These are phyloP conservation scores for Pelochelys cantorii DNA, from an alignment of 2,797 vertebrate species.

Conservation along the genomic window DNA sequence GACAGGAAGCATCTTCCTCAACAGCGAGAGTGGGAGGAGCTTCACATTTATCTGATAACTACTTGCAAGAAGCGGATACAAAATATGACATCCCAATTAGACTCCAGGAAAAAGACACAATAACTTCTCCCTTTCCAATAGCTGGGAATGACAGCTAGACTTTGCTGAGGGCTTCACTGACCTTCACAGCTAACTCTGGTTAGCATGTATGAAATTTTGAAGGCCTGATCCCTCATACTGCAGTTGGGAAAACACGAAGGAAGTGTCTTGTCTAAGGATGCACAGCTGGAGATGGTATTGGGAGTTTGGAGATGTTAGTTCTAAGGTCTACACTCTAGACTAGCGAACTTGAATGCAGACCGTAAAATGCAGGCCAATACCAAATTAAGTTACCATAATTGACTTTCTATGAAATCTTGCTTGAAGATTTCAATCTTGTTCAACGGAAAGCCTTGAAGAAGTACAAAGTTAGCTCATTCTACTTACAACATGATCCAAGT, in stretches of 20 bases:
- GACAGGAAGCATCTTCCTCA: neutral
- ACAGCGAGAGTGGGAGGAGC: neutral
- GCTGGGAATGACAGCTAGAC: neutral
- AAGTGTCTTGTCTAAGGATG: neutral
- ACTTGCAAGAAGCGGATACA: neutral
- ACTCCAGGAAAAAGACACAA: neutral
- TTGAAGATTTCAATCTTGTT: neutral
- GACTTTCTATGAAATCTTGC: neutral
- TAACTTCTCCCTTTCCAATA: neutral
- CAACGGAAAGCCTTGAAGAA: accelerated
- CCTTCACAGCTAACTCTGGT: neutral
- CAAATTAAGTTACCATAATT: neutral
- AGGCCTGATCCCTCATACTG: neutral
- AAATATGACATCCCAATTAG: neutral
- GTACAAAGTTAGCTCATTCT: accelerated
- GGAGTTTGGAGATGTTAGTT: too few relatives aligned
- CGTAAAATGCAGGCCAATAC: neutral
- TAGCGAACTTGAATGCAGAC: neutral
- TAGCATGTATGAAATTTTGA: neutral
- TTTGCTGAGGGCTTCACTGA: too few relatives aligned
- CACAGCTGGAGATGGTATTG: neutral
- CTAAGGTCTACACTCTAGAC: neutral
- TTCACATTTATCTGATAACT: neutral
- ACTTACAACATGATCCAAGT: neutral
- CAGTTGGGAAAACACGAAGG: neutral